Evolutionary conservation across 53 echinoderm and acorn worm genomes (phyloP).

Genomic region (Stichopus horrens): DNA sequence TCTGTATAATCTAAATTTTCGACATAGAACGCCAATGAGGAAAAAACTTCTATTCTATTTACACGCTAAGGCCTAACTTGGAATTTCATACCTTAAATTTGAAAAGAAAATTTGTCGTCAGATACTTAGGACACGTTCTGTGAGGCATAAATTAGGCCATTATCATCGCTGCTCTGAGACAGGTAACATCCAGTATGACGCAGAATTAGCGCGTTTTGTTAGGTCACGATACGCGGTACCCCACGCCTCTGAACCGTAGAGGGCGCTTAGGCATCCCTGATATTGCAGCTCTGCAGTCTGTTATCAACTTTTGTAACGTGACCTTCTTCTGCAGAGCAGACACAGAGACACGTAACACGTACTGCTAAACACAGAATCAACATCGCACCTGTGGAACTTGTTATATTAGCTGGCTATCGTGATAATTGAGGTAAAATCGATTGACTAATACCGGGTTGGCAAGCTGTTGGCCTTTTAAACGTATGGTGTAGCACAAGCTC

Average conservation of each 20-base stretch:
- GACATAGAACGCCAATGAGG: conserved; percentile 13
- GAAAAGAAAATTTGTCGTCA: background rate
- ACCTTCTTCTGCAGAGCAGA: too few species aligned
- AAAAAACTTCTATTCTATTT: background rate
- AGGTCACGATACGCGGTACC: background rate
- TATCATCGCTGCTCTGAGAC: background rate
- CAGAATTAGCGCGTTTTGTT: conserved; percentile 10
- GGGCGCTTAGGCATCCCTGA: background rate
- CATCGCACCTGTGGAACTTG: too few species aligned
- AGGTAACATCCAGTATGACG: background rate
- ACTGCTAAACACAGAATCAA: too few species aligned
- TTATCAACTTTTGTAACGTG: too few species aligned
- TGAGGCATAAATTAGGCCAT: background rate
- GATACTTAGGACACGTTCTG: background rate
- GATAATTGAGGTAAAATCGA: too few species aligned
- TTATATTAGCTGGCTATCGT: too few species aligned
- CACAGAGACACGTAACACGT: too few species aligned
- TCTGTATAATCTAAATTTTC: background rate
- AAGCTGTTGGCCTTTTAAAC: too few species aligned
- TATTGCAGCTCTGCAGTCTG: too few species aligned
- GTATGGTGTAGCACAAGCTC: too few species aligned
- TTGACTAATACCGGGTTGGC: too few species aligned
- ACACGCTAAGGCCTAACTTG: background rate
- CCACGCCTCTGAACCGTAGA: background rate
- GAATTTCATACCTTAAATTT: background rate